Evolutionary conservation across 35 echinoderm and acorn worm genomes (phyloP).

Genomic region (Holothuria glaberrima): DNA sequence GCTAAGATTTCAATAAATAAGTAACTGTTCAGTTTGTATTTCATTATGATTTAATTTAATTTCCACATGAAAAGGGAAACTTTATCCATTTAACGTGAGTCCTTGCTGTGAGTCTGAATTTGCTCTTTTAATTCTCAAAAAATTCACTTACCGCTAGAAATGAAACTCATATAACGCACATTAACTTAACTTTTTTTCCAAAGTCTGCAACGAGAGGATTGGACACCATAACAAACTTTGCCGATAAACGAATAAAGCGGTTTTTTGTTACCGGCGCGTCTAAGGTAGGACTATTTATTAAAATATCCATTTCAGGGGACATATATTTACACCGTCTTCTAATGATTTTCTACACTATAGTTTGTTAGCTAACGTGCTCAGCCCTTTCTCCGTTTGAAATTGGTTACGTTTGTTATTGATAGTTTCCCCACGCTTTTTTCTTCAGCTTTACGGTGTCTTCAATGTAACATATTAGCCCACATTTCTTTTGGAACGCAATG

Average conservation of each 20-base stretch:
- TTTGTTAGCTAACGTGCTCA: neutral
- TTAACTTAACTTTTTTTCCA: too few species aligned
- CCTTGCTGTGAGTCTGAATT: too few species aligned
- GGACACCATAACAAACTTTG: constrained; percentile 41
- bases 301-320: neutral
- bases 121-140: too few species aligned
- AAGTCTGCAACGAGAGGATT: neutral
- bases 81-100: too few species aligned
- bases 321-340: neutral
- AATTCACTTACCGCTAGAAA: too few species aligned
- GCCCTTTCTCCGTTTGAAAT: neutral
- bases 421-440: neutral
- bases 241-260: neutral
- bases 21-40: too few species aligned
- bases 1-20: too few species aligned
- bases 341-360: neutral
- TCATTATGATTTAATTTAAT: too few species aligned
- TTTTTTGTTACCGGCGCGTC: constrained; percentile 14
- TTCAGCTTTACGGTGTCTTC: neutral
- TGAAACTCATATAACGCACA: too few species aligned
- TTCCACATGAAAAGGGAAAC: too few species aligned
- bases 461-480: neutral
- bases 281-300: neutral
- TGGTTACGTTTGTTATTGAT: neutral
- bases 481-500: neutral